Evolutionary conservation across 2,797 vertebrate species (phyloP).

Genomic region (Acrocephalus scirpaceus): DNA sequence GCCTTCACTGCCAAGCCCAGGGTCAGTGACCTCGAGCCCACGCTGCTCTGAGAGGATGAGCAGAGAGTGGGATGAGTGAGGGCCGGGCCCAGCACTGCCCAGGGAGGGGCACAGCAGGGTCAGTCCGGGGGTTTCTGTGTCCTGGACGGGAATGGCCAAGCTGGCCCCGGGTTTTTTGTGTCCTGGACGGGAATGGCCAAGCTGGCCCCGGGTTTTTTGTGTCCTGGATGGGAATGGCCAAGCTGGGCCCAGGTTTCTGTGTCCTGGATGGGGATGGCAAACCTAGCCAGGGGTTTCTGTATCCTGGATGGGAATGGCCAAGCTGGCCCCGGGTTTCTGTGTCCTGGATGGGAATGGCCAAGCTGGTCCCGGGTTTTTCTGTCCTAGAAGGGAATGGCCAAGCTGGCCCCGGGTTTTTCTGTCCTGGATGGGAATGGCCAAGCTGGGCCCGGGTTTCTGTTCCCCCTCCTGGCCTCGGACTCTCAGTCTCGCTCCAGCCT

Average conservation of each 20-base stretch:
- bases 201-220: too few relatives aligned
- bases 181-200: rapidly evolving
- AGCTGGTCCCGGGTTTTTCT: too few relatives aligned
- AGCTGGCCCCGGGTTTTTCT: rapidly evolving
- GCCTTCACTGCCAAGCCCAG: rapidly evolving
- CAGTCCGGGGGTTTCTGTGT: rapidly evolving
- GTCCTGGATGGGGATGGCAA: too few relatives aligned
- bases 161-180: background rate
- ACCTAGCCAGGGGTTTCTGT: too few relatives aligned
- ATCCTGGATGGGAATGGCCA: too few relatives aligned
- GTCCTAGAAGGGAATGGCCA: too few relatives aligned
- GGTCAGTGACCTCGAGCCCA: rapidly evolving
- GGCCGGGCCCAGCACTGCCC: background rate
- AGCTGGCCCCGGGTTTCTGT: too few relatives aligned
- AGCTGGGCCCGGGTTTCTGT: background rate
- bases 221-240: too few relatives aligned
- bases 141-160: rapidly evolving
- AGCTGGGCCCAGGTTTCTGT: too few relatives aligned
- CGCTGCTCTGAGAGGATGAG: background rate
- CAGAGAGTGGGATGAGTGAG: background rate
- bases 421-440: rapidly evolving
- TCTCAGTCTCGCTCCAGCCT: rapidly evolving
- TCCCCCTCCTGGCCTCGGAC: background rate
- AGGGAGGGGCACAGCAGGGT: background rate
- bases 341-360: too few relatives aligned